Base-by-base conservation (phyloP, 2,888 invertebrate genomes). In the Drosophila multiciliata region DNA sequence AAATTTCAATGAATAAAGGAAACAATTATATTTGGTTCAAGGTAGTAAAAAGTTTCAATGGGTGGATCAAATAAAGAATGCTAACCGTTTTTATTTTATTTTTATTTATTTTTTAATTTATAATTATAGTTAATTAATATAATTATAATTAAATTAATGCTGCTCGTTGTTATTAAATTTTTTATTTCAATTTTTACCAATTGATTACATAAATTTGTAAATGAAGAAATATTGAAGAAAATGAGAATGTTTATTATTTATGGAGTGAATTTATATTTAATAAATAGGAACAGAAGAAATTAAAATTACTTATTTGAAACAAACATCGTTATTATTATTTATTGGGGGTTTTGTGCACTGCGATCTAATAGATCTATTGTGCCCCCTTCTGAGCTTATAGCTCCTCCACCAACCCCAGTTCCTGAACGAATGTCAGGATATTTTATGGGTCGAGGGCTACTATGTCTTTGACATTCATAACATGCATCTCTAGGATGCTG, bases 11-110 rank as follows among this genome's bases (percentile, higher is more conserved):
- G 64, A 77, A 66, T 73, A 67, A 81, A 63, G 63, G 58, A 68
- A 55, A 81, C 63, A 72, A 77, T 65, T 81, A 72, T 65, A 66
- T 80, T 68, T 64, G 61, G 50, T 63, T n/a, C 33, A 32, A 77
- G 35, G 20, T 15, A 26, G 9, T 17, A 23, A 11, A 15, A 33
- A 49, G n/a, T 66, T 58, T 61, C 23, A 26, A 26, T 26, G 32
- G n/a, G 7, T 8, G 11, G 23, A 2, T 48, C n/a, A n/a, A 12
- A 20, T 15, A 15, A 20, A 20, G 26, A n/a, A 8, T 0, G 11
- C 23, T 6, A 3, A 15, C 12, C 15, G 5, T 32, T 33, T 17
- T 6, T 17, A 9, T 20, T 53, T 20, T 17, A 15, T 20, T 20
- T 12, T 45, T 20, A 12, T 45, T 20, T 15, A 45, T 45, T 45